Base-by-base conservation (phyloP, 2,888 invertebrate genomes). In the Thera britannica region DNA sequence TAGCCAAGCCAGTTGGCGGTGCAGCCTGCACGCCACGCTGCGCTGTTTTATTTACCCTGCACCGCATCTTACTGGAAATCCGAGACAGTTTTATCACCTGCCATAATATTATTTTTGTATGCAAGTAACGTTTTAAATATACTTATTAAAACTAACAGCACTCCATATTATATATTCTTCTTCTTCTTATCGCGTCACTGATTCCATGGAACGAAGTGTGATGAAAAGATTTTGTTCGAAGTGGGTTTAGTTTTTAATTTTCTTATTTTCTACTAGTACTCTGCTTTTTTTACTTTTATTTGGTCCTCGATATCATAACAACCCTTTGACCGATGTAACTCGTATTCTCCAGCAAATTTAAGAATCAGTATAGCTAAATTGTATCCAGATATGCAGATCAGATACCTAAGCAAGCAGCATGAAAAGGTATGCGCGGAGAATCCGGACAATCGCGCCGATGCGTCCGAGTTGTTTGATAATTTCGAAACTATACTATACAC, bases 41-140 rank as follows among this genome's bases (percentile, higher is more conserved):
- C 76, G 77, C 23, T 80, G 80, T 83, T 85, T 83, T 87, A 86
- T 87, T 87, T 86, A 83, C 83, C 84, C 79, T 86, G 72, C 65
- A 55, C 48, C 56, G 80, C 82, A 81, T 78, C 81, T 79, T 82
- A 81, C 79, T 80, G 79, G 79, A 79, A 80, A 79, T 78, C 75
- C 77, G 79, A 83, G 84, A 82, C 79, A 75, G 72, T 74, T 78
- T 75, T 68, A 68, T 70, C 66, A 35, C 58, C 55, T 57, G 35
- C 49, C 58, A 62, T 57, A 69, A 63, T 69, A 48, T 58, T 44
- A 54, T 64, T 60, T 57, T 56, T 34, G 52, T 63, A 41, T 54
- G 62, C 35, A 44, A 61, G 62, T 62, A 48, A 49, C 41, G 6
- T 8, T 41, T 23, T 51, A 51, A 51, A 51, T 51, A 34, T 34